A percentile compares a stretch with the other conserved stretches of the same genome.
Conservation (phyloP, 2,797 vertebrate species). For the Leptatherina wallacei region DNA sequence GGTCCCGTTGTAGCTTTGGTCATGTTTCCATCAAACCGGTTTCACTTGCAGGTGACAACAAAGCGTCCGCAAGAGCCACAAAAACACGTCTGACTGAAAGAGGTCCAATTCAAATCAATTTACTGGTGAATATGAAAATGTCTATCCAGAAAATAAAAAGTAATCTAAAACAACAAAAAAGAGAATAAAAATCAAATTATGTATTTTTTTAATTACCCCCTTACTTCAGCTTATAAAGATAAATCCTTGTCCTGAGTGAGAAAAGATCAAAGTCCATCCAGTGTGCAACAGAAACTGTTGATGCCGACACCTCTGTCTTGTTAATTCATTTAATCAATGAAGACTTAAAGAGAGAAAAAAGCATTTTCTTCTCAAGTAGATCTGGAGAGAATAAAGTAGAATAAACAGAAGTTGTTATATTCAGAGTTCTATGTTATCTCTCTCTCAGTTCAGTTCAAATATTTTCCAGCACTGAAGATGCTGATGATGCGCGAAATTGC, state of each 20-base stretch:
- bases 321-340: slow-evolving; percentile 4
- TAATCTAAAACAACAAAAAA: neutral
- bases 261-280: slow-evolving; percentile 6
- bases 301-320: neutral
- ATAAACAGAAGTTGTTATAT: neutral
- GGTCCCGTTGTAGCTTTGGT: slow-evolving; percentile 57
- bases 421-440: neutral
- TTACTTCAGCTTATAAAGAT: neutral
- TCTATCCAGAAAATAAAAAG: slow-evolving; percentile 10
- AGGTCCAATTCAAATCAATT: neutral
- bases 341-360: slow-evolving; percentile 25
- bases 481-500: slow-evolving; percentile 26
- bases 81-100: neutral
- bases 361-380: neutral
- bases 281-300: slow-evolving; percentile 8
- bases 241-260: neutral
- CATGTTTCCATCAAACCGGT: slow-evolving; percentile 77
- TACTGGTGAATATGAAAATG: neutral
- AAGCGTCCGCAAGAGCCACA: slow-evolving; percentile 11
- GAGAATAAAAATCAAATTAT: neutral
- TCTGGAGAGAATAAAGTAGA: neutral
- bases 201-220: neutral
- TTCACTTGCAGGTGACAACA: slow-evolving; percentile 22
- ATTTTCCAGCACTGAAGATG: slow-evolving; percentile 8
- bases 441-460: neutral